Base-by-base conservation (phyloP, 2,113 vertebrate species). In the Datnioides undecimradiatus region DNA sequence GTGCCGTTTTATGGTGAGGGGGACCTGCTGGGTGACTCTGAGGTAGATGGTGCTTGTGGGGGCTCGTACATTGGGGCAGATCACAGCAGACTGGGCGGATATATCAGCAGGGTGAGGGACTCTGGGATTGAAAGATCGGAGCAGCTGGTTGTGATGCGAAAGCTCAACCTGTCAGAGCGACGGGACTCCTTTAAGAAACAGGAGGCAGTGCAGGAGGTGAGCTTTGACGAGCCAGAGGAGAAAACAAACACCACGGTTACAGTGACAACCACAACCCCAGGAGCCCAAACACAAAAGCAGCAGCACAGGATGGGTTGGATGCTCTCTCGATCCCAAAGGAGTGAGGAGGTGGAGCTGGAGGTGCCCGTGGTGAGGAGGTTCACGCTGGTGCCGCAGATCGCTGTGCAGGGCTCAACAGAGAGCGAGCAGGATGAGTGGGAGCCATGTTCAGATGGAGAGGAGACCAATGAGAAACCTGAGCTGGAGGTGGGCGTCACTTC, bases 111-210 rank as follows among this genome's bases (percentile, higher is more conserved):
- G 48, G 48, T 92, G 3, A 84, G 93, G 40, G 95, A 96, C 75
- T 92, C 92, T 13, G 84, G 88, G 0, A 76, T 67, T 0, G 96
- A 97, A 29, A 88, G 95, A 0, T 96, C 96, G 1, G 91, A 96
- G 29, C 96, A 97, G 92, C 87, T 98, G 55, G 97, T 99, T 0
- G 95, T 99, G 31, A 99, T 99, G 98, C 89, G 97, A 41, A 97
- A 97, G 79, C 93, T 99, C 64, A 98, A 99, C 89, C 95, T 98
- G 4, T 98, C 97, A 0, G 98, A 99, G 92, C 95, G 97, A 9
- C 93, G 97, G 0, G 97, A 99, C 92, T 99, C 97, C 49, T 99
- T 99, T 80, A 99, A 98, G 91, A 99, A 99, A 87, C 98, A 99
- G 83, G 97, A 99, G 85, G 98, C 98, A 0, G 98, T 99, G 29